phyloP scores from a whole-genome alignment of 2,797 vertebrate species.

The Neoniphon sammara region DNA sequence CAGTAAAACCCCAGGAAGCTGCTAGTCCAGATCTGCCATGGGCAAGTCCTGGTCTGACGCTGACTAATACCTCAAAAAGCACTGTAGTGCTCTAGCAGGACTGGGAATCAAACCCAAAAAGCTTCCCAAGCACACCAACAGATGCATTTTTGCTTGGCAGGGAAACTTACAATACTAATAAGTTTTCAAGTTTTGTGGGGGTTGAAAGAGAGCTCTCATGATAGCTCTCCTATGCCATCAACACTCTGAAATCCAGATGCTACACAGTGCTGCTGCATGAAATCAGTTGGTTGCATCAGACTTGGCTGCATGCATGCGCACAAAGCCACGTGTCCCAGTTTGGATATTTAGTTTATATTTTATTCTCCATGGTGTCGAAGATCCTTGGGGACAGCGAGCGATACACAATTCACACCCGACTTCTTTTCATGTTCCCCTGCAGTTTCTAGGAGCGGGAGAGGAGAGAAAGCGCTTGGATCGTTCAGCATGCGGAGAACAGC shows the following conservation, averaged over 20 bases:
- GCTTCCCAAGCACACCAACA: constrained; percentile 12
- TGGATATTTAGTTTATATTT: constrained; percentile 3
- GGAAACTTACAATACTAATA: constrained; percentile 52
- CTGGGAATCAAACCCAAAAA: constrained; percentile 1
- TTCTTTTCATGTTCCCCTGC: constrained; percentile 21
- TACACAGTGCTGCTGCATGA: constrained; percentile 1
- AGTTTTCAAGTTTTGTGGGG: constrained; percentile 45
- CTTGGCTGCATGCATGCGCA: not conserved
- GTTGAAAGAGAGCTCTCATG: constrained; percentile 24
- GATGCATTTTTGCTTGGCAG: constrained; percentile 41
- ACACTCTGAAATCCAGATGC: not conserved
- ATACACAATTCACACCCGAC: constrained; percentile 2
- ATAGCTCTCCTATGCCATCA: constrained; percentile 32
- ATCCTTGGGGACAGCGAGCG: constrained; percentile 15
- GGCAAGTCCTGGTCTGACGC: constrained; percentile 2
- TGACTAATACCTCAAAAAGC: constrained; percentile 6
- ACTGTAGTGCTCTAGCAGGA: not conserved
- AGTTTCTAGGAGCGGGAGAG: constrained; percentile 6
- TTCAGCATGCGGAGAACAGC: not conserved
- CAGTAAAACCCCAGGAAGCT: not conserved
- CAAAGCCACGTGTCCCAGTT: constrained; percentile 3
- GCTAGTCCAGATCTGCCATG: not conserved
- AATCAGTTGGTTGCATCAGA: not conserved
- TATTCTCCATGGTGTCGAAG: constrained; percentile 14
- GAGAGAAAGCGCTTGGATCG: not conserved